Evolutionary conservation across 2,797 vertebrate species (phyloP), one percentile per base, ranked within the genome.

Genomic region (Sebastes alutus): DNA sequence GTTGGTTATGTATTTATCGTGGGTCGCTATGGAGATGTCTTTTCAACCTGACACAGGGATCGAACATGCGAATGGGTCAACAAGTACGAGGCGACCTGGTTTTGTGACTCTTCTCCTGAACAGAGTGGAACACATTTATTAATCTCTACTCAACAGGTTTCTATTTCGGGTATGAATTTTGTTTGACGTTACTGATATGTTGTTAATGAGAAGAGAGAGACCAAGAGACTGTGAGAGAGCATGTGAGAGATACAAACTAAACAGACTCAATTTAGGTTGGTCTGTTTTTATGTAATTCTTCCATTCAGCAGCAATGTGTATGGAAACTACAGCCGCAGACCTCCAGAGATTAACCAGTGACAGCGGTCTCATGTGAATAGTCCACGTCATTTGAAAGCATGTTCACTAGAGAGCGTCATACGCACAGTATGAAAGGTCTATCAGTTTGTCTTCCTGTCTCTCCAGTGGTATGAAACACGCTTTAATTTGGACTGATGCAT

Each of bases 401-500:
- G 11, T 38, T 30, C 22, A 42, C 11, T 5, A 62, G 32, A 56
- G 67, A 72, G 63, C 0, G 0, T 64, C 38, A 35, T 10, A 27
- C n/a, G n/a, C 2, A 12, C 46, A 8, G 18, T 76, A 63, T 60
- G 33, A 78, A 70, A 62, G 25, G 60, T 80, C 2, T 35, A 38
- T 54, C n/a, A 5, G 30, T 56, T 65, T 61, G 63, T 66, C 29
- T 33, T 65, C 62, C 46, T 58, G 11, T 73, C 32, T 69, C 35
- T 62, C 56, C 18, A 29, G 23, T 23, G 10, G 25, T 30, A 16
- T 92, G 78, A 95, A 89, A 92, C 92, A 89, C 91, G 91, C 81
- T 93, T 94, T 94, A 95, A 93, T 88, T 79, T 92, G 72, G 74
- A 32, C 59, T 63, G 18, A 68, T 82, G 49, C 30, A 77, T 83